Evolutionary conservation across 2,113 vertebrate species (phyloP).

Genomic region (Herpailurus yagouaroundi): DNA sequence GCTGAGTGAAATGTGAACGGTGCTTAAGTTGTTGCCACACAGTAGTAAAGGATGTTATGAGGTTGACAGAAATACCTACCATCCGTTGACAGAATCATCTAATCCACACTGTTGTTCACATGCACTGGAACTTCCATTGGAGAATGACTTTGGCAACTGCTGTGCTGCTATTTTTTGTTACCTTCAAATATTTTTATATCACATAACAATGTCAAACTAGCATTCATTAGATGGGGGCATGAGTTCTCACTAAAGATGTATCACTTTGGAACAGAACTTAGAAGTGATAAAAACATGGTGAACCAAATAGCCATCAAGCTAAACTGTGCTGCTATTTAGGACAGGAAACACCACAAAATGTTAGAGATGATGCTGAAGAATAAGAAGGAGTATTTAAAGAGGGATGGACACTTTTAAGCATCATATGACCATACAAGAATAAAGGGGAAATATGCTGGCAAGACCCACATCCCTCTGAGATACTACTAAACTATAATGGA

Average conservation of each 20-base stretch:
- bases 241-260: neutral
- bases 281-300: conserved; percentile 17
- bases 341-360: neutral
- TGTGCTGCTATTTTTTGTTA: neutral
- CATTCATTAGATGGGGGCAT: neutral
- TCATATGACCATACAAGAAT: neutral
- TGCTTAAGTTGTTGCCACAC: neutral
- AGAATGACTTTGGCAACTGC: neutral
- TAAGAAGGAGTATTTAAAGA: conserved; percentile 8
- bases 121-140: neutral
- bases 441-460: neutral
- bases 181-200: conserved; percentile 44
- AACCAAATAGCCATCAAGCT: neutral
- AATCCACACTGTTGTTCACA: neutral
- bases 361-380: conserved; percentile 20
- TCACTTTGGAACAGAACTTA: neutral
- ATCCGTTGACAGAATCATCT: neutral
- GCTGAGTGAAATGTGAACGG: neutral
- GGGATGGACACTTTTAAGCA: neutral
- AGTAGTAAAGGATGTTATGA: neutral
- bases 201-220: neutral
- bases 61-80: neutral
- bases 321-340: neutral
- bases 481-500: neutral
- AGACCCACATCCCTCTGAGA: neutral